Base-by-base conservation (phyloP, 1,140 invertebrate species). In the Nylanderia fulva region DNA sequence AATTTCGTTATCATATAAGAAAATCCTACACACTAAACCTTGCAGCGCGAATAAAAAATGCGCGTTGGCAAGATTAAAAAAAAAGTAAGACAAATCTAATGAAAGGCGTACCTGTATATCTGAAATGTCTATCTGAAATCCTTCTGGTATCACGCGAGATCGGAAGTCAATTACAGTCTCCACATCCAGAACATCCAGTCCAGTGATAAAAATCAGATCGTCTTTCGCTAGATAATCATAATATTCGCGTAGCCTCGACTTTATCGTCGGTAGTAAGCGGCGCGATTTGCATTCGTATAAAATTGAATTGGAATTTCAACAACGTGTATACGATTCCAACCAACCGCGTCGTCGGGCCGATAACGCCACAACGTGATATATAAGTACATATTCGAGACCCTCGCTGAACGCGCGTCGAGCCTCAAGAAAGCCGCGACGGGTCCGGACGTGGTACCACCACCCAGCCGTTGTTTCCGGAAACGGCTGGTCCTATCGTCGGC, bases 381-480 rank as follows among this genome's bases (percentile, higher is more conserved):
- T 18, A 71, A 71, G 52, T 72, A 72, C 18, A 72, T 66, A 33
- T 13, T 72, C 13, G 36, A 82, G 36, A 72, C n/a, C 18, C 36
- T 60, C 27, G 24, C 1, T 33, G 29, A n/a, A 58, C 21, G 11
- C 13, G 5, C 42, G 58, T 36, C 9, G 15, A 24, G 5, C 60
- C 77, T 93, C 89, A 92, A 24, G 91, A 92, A 21, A 92, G 88
- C 83, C 92, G 92, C 9, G 92, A 91, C 13, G 91, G 90, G 48
- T 93, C 92, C 74, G 92, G 91, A 79, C 93, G 86, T 4, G 93
- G 91, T 54, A 95, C 92, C n/a, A 94, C 89, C 21, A 95, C 92
- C 94, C 94, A 95, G 2, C 93, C 94, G 58, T 95, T 91, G 61
- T 92, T 88, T 24, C 92, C 91, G 24, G 91, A 83, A 84, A 92